Evolutionary conservation across 2,797 vertebrate species (phyloP), one percentile per base, ranked within the genome.

Genomic region (Pogonophryne albipinna): DNA sequence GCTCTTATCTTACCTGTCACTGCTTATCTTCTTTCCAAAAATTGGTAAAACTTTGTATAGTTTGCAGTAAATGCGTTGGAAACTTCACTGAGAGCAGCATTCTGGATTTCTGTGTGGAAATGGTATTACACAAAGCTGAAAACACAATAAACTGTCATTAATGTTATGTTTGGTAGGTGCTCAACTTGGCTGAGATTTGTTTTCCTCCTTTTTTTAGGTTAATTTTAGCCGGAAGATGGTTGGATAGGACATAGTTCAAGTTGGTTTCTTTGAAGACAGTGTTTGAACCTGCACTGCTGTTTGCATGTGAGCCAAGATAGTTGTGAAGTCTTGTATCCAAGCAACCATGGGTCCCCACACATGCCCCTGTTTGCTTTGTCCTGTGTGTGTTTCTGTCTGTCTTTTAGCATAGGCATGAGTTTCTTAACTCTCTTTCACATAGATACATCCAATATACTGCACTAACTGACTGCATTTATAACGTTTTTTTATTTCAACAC

Each of bases 291-390:
- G 10, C 14, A 16, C 74, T 73, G 44, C 55, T 72, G 55, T 69
- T 66, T 13, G 62, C 65, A 58, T 70, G 51, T 16, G n/a, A 65
- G 66, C 60, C 69, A 66, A 66, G 58, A 62, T 55, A 79, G 46
- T 71, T 68, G 61, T 74, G 41, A 62, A 45, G 58, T 61, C 60
- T 55, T 34, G 78, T 83, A 71, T 60, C 84, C 52, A 49, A 61
- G 80, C 74, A 83, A 72, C 68, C 14, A 13, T 67, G 66, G 2
- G 51, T 49, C 66, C 62, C 45, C n/a, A 2, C 31, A 77, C 45
- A 45, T 49, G 62, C 38, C 45, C 31, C 14, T 61, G 20, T 16
- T 52, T 58, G 59, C 27, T 78, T 62, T 76, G 49, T 69, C 31
- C 9, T 14, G 2, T 47, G 61, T 45, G 17, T 64, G 27, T 59